Evolutionary conservation across 2,113 vertebrate genomes (phyloP).

Genomic region (Ceratotherium simum): DNA sequence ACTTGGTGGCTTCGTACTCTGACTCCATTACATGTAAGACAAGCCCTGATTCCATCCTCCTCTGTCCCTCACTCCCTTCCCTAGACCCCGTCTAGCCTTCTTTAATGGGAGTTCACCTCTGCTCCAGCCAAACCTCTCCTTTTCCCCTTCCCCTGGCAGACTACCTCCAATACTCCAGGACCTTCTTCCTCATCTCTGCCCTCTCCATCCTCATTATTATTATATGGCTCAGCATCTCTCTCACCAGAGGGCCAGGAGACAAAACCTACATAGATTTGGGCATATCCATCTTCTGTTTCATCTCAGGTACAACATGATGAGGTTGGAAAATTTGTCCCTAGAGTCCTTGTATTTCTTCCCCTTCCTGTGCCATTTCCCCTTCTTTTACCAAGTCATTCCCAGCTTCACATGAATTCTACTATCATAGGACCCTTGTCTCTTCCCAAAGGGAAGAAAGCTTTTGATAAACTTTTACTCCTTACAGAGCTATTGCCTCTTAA

Average conservation of each 20-base stretch:
- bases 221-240: slow-evolving; percentile 29
- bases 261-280: background rate
- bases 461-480: background rate
- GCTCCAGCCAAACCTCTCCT: background rate
- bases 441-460: background rate
- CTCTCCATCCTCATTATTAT: background rate
- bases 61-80: background rate
- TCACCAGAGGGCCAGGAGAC: background rate
- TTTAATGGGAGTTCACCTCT: background rate
- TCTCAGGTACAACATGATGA: slow-evolving; percentile 15
- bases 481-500: background rate
- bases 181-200: slow-evolving; percentile 30
- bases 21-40: background rate
- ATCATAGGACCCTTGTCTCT: background rate
- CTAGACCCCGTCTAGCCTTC: background rate
- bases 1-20: background rate
- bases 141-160: background rate
- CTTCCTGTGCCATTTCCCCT: background rate
- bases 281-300: slow-evolving; percentile 21
- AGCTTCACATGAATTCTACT: background rate
- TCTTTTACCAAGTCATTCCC: background rate
- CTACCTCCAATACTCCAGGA: slow-evolving; percentile 47
- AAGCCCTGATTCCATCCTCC: background rate
- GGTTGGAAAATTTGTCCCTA: background rate
- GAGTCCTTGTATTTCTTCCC: background rate